Evolutionary conservation across 1,140 invertebrate species (phyloP).

Genomic region (Neodiprion fabricii): DNA sequence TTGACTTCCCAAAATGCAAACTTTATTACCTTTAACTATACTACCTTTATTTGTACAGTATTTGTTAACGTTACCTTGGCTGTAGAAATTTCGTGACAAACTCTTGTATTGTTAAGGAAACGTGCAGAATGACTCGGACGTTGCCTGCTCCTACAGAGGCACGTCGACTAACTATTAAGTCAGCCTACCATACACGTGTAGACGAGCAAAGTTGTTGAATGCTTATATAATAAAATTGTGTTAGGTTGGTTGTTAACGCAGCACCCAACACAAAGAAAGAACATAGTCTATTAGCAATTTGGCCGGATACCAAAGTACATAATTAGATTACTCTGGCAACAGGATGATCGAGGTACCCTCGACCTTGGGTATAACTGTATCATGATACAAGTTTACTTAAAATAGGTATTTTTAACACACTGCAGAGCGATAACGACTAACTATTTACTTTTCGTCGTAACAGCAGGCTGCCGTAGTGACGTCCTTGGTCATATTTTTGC

Average conservation of each 20-base stretch:
- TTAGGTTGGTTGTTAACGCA: conserved; percentile 11
- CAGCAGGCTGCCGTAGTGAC: no score
- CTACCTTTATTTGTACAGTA: no score
- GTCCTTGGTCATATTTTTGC: conserved; percentile 13
- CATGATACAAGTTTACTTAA: conserved; percentile 16
- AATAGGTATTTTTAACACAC: neutral
- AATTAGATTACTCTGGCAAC: conserved; percentile 51
- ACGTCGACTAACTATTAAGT: conserved; percentile 9
- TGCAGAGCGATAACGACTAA: no score
- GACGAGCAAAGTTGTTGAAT: conserved; percentile 28
- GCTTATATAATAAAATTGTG: conserved; percentile 36
- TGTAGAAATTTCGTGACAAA: neutral
- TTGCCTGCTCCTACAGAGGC: neutral
- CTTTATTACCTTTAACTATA: no score
- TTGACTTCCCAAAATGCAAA: no score
- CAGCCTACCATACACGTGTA: neutral
- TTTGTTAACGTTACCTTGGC: no score
- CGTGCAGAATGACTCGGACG: no score
- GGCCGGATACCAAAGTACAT: conserved; percentile 54
- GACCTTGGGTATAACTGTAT: conserved; percentile 35
- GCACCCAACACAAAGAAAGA: conserved; percentile 36
- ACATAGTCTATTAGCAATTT: conserved; percentile 48
- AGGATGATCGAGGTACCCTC: conserved; percentile 40
- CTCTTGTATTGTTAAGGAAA: no score
- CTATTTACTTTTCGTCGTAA: neutral